phyloP scores from a whole-genome alignment of 2,113 vertebrate species.

The Panthera tigris region DNA sequence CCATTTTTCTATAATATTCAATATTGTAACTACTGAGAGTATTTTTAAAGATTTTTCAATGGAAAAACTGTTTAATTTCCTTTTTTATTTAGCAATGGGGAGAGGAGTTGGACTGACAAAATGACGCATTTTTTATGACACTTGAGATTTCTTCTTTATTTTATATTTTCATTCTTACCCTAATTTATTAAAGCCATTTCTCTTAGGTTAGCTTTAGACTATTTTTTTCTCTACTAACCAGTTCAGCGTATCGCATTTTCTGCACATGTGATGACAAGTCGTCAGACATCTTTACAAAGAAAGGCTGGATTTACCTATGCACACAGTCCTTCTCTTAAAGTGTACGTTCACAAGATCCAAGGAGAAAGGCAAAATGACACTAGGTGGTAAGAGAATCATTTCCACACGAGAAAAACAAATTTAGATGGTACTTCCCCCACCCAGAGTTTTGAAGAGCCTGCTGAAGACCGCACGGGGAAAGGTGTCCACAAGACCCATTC shows the following conservation, averaged over 20 bases:
- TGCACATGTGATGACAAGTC: not conserved
- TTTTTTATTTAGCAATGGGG: not conserved
- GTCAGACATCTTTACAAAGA: conserved; percentile 48
- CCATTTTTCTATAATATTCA: not conserved
- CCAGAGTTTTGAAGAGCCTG: not conserved
- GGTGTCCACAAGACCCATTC: not conserved
- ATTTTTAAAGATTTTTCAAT: conserved; percentile 17
- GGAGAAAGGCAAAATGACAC: not conserved
- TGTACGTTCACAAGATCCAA: not conserved
- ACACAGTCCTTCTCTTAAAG: not conserved
- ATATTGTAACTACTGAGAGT: not conserved
- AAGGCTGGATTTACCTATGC: not conserved
- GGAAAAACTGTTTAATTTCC: not conserved
- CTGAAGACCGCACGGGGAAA: conserved; percentile 24
- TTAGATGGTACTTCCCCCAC: conserved; percentile 34
- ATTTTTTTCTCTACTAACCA: not conserved
- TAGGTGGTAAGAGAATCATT: conserved; percentile 44
- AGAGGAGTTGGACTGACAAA: not conserved
- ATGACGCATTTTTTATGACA: not conserved
- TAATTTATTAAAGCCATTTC: not conserved
- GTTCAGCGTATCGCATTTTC: conserved; percentile 25
- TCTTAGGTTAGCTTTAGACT: conserved; percentile 11
- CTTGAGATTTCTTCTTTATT: conserved; percentile 4
- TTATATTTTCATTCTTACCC: conserved; percentile 1
- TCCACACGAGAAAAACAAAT: conserved; percentile 58